Evolutionary conservation across 2,888 invertebrate genomes (phyloP), one percentile per base, ranked within the genome.

Genomic region (Imbricaverruca yamaguchii): DNA sequence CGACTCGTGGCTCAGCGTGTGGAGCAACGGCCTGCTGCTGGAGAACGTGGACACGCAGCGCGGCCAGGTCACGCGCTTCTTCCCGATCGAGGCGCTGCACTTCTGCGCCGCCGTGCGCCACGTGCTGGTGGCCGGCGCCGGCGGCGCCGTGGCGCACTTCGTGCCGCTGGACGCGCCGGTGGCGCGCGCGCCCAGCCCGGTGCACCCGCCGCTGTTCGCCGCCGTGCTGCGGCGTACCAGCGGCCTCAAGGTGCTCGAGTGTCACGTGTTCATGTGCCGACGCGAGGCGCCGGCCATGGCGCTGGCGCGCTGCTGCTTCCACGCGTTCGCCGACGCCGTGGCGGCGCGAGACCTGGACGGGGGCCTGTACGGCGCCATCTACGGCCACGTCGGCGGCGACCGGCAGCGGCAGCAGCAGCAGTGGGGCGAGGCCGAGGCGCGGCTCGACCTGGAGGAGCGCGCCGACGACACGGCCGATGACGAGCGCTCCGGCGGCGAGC

Each of bases 231-330:
- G 98, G 80, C 91, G 98, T 84, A 98, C 97, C 80, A 94, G 94
- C 80, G 98, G 98, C 81, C 97, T 99, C 85, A 98, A 98, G 89
- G 97, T 97, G 82, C 90, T 99, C 83, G 99, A 99, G 89, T 98
- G 98, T 89, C 98, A 99, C 89, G 97, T 97, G 84, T 98, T 99
- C 88, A 96, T 99, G 86, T 97, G 97, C 88, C 95, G 96, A 85
- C 92, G 96, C 82, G 96, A 97, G 88, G 94, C 96, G 87, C 98
- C 98, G 80, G 98, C 98, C 84, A 96, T 98, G 88, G 98, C 98
- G 85, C 91, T 99, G 86, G 97, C 98, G 84, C 91, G 96, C 39
- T 97, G 97, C 88, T 97, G 97, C 89, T 98, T 98, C 89, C 97
- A 97, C 89, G 96, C 97, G 80, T 98, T 97, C 88, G 97, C 97